Percentiles rank a stretch among this genome's conserved stretches.
phyloP scores from a whole-genome alignment of 2,888 invertebrate genomes.

The Macrophya annulata region DNA sequence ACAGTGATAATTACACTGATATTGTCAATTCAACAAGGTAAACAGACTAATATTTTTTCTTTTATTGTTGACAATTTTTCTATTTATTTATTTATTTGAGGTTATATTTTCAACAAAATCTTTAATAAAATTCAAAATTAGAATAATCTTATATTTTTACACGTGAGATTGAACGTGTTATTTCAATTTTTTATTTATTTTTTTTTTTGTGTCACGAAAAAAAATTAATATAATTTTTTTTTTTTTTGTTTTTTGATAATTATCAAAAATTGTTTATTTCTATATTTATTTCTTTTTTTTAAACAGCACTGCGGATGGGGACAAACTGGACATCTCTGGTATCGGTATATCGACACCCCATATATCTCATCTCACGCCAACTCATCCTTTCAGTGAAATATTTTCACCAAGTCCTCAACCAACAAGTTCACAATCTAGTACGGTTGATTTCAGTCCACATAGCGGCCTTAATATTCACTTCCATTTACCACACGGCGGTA shows the following conservation, averaged over 20 bases:
- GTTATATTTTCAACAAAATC: not conserved
- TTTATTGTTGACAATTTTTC: conserved; percentile 48
- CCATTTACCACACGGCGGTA: conserved; percentile 65
- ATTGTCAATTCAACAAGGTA: conserved; percentile 64
- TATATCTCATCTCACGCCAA: conserved; percentile 66
- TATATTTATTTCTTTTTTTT: conserved; percentile 15
- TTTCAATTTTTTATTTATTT: no score
- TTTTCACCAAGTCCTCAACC: conserved; percentile 69
- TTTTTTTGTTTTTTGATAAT: not conserved
- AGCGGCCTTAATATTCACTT: conserved; percentile 74
- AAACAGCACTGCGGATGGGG: conserved; percentile 69
- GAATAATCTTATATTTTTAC: no score
- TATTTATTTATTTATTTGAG: not conserved
- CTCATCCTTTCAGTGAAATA: conserved; percentile 66
- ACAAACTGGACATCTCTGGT: conserved; percentile 67
- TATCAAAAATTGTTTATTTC: not conserved
- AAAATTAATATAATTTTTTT: no score
- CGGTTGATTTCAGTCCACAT: conserved; percentile 68
- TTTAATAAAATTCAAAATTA: conserved; percentile 51
- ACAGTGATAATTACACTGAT: conserved; percentile 60
- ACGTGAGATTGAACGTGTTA: no score
- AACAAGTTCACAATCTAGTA: conserved; percentile 71
- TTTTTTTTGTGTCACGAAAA: no score
- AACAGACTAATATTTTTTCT: not conserved
- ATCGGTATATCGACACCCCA: conserved; percentile 69